phyloP scores from a whole-genome alignment of 2,113 vertebrate genomes.

The Dromas ardeola region DNA sequence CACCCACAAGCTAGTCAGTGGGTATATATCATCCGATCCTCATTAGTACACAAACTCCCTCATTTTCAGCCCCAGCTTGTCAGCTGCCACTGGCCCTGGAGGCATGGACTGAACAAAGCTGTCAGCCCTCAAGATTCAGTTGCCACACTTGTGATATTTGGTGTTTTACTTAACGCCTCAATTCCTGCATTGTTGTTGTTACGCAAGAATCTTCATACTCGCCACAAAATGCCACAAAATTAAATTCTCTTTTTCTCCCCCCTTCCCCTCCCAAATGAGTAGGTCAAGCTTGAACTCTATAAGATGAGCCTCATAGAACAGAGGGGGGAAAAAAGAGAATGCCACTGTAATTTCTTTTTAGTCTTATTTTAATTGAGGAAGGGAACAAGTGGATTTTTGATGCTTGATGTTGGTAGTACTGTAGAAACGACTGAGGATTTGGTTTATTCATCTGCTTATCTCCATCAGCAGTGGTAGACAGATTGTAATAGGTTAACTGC shows the following conservation, averaged over 20 bases:
- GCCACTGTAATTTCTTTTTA: neutral
- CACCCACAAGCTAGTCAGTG: slow-evolving; percentile 15
- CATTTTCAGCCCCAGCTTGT: neutral
- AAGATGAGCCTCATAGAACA: neutral
- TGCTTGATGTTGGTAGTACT: neutral
- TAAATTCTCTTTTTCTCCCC: neutral
- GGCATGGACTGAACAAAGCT: neutral
- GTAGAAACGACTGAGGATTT: neutral
- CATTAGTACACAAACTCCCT: neutral
- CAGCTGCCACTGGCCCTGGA: neutral
- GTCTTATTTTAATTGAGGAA: neutral
- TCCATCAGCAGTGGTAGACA: neutral
- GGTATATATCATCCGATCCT: neutral
- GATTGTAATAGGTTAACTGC: neutral
- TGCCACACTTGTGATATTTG: neutral
- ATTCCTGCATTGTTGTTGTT: neutral
- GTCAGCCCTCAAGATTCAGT: neutral
- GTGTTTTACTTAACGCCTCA: neutral
- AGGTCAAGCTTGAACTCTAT: neutral
- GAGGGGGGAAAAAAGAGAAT: neutral
- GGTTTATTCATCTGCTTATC: neutral
- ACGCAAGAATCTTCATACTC: neutral
- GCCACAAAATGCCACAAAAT: neutral
- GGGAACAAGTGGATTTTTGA: neutral
- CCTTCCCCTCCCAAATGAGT: neutral